Base-by-base conservation (phyloP, 2,888 invertebrate genomes). In the Tipula lateralis region DNA sequence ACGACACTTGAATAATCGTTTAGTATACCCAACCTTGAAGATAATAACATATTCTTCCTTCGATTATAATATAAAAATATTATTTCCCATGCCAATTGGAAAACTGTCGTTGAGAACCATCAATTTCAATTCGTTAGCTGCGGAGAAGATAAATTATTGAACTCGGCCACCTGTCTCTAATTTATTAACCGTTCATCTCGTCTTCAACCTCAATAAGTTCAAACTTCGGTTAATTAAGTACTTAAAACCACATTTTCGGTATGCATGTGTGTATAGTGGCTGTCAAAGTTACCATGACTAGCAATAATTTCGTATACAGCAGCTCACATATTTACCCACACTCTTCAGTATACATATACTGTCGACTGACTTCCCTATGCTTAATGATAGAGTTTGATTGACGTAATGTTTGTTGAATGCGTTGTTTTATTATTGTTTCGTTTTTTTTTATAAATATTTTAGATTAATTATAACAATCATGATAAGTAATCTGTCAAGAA, bases 401-500 rank as follows among this genome's bases (percentile, higher is more conserved):
- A n/a, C 44, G 44, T 44, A 66, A 66, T 66, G 66, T 44, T 44
- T n/a, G 66, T 24, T 9, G 50, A 50, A 50, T 50, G 66, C 66
- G n/a, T 66, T 66, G 66, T 66, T 66, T 24, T 24, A n/a, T n/a
- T n/a, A n/a, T n/a, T n/a, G n/a, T n/a, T 66, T 16, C 7, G 9
- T 39, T 39, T 3, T 39, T 9, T 39, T 44, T 44, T 24, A 66
- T 24, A 66, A 66, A 66, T 24, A 24, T 66, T 66, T 66, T 66
- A 66, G 66, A 66, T 66, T 66, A 66, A 66, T 24, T 66, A 66
- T 66, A 66, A 66, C 12, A 66, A 66, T 66, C 66, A 66, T 66
- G 66, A 66, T 66, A 66, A 66, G 66, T 66, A 66, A 66, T 66
- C 66, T 66, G 66, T 66, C 66, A 66, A 66, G 66, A 24, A 66